phyloP scores from a whole-genome alignment of 2,113 vertebrate species.

The Pimephales promelas region DNA sequence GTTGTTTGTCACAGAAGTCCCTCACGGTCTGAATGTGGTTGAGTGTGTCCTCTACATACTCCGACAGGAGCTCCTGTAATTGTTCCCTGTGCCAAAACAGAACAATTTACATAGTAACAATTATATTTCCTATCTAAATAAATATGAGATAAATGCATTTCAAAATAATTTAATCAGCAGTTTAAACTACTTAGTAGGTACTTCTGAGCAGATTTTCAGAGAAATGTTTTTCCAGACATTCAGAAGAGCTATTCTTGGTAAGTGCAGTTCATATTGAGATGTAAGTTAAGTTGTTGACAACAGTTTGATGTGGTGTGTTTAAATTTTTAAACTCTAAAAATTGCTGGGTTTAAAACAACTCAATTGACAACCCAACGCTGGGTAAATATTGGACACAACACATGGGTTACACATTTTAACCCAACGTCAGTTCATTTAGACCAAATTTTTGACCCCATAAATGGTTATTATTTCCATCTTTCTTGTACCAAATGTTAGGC shows the following conservation, averaged over 20 bases:
- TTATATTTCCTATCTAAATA: not conserved
- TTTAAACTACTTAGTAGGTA: not conserved
- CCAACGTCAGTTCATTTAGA: too few relatives aligned
- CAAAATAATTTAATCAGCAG: not conserved
- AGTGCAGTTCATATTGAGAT: not conserved
- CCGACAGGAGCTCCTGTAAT: slow-evolving; percentile 26
- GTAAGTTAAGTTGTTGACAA: not conserved
- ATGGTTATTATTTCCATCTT: too few relatives aligned
- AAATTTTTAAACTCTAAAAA: too few relatives aligned
- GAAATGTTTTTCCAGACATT: not conserved
- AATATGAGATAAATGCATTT: not conserved
- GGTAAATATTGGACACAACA: too few relatives aligned
- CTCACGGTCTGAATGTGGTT: slow-evolving; percentile 42
- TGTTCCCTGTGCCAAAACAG: not conserved
- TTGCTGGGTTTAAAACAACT: too few relatives aligned
- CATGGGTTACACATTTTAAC: too few relatives aligned
- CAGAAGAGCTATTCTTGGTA: not conserved
- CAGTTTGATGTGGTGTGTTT: not conserved
- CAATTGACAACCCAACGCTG: too few relatives aligned
- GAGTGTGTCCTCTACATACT: slow-evolving; percentile 49
- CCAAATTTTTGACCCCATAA: too few relatives aligned
- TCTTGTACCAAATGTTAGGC: too few relatives aligned
- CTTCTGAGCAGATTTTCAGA: not conserved
- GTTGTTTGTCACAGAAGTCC: slow-evolving; percentile 37
- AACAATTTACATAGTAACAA: not conserved